Base-by-base conservation (phyloP, 2,113 vertebrate species). In the Pundamilia nyererei region DNA sequence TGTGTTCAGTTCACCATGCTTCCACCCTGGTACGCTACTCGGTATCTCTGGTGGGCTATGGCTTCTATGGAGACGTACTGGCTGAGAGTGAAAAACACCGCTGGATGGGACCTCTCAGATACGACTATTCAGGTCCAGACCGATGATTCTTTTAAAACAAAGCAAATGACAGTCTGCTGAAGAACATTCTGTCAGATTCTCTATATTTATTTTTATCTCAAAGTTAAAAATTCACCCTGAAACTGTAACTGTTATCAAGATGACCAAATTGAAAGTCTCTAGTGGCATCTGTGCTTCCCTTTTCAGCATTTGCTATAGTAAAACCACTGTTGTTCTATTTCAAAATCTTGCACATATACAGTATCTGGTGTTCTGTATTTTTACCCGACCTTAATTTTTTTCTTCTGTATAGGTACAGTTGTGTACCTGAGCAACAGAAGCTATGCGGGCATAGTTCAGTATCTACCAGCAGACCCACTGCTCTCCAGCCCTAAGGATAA, bases 51-150 rank as follows among this genome's bases (percentile, higher is more conserved):
- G 60, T 97, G 87, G 97, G 97, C 11, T 97, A 97, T 24, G 97
- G 97, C 38, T 97, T 97, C 88, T 97, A 97, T 42, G 97, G 97
- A 0, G 97, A 97, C 9, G 96, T 97, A 5, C 88, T 97, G 80
- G 94, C 92, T 15, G 95, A 96, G 92, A 97, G 97, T 33, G 97
- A 97, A 88, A 96, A 94, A 60, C 94, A 96, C 19, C 97, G 97
- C 49, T 97, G 97, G 96, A 96, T 97, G 96, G 97, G 97, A 15
- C 97, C 97, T 24, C 83, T 95, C 19, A 90, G 97, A 96, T 97
- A 97, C 12, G 97, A 97, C 87, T 96, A 96, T 65, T 96, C 97
- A 85, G 97, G 97, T 97, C 31, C 21, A 10, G 14, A 79, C 65
- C 10, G 4, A 42, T 2, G 70, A 60, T 42, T 86, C 2, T n/a